Evolutionary conservation across 2,113 vertebrate genomes (phyloP).

Genomic region (Petrocephalus zakoni): DNA sequence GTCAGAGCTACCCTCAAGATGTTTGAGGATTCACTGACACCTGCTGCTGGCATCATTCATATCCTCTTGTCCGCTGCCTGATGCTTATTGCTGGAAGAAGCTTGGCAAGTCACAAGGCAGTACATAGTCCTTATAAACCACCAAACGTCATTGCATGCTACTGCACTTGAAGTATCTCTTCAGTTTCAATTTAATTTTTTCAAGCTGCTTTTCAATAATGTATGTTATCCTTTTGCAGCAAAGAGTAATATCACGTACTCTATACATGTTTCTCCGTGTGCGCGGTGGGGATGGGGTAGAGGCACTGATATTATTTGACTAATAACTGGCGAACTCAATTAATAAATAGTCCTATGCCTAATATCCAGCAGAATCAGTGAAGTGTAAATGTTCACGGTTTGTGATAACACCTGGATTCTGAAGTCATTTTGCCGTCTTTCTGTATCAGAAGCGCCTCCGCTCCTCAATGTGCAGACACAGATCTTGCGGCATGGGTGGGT

Average conservation of each 20-base stretch:
- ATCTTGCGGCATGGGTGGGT: background rate
- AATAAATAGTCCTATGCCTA: background rate
- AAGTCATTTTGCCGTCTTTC: background rate
- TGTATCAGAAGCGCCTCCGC: background rate
- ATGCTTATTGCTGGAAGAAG: background rate
- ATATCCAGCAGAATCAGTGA: background rate
- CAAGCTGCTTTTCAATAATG: background rate
- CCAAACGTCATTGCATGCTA: background rate
- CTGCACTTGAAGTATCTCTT: background rate
- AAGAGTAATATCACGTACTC: background rate
- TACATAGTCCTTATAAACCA: background rate
- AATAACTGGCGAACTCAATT: background rate
- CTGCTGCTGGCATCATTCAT: too few relatives aligned
- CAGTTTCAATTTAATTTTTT: background rate
- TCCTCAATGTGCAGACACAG: background rate
- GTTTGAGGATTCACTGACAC: too few relatives aligned
- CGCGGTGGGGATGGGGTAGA: background rate
- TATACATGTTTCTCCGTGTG: background rate
- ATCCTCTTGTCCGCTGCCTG: too few relatives aligned
- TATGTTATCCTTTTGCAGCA: background rate
- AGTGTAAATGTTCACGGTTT: background rate
- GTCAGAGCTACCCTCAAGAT: too few relatives aligned
- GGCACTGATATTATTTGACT: background rate
- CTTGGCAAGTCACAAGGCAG: background rate
- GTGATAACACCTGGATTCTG: background rate